phyloP scores from a whole-genome alignment of 2,888 invertebrate species.

The Rhorus exstirpatorius region DNA sequence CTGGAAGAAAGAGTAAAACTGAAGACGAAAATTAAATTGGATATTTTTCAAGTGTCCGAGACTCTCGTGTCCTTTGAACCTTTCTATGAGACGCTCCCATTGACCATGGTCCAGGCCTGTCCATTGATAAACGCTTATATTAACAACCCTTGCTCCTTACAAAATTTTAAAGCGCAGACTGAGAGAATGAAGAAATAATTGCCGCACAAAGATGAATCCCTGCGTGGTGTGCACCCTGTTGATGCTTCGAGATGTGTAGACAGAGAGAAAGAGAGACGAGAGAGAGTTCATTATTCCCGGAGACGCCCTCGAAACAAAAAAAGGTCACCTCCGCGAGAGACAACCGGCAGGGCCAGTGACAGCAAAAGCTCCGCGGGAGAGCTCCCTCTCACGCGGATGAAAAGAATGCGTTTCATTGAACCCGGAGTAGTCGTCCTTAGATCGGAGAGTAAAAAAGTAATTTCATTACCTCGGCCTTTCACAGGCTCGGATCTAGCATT shows the following conservation, averaged over 20 bases:
- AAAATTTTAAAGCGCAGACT: constrained; percentile 32
- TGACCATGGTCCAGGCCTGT: no score
- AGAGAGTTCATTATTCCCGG: constrained; percentile 81
- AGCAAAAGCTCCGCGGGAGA: constrained; percentile 36
- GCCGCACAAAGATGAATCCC: constrained; percentile 23
- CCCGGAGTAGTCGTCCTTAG: constrained; percentile 88
- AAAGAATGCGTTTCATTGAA: constrained; percentile 84
- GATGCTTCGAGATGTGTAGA: constrained; percentile 67
- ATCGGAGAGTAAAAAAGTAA: constrained; percentile 87
- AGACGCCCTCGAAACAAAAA: constrained; percentile 76
- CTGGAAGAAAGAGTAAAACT: no score
- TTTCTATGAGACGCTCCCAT: not conserved
- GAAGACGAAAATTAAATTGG: no score
- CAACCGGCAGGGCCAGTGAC: constrained; percentile 56
- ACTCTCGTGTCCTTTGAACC: no score
- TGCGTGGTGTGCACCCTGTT: constrained; percentile 64
- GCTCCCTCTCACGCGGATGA: constrained; percentile 67
- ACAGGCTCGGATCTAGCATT: constrained; percentile 76
- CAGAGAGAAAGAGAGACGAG: constrained; percentile 71
- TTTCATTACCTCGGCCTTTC: constrained; percentile 85
- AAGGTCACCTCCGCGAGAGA: constrained; percentile 60
- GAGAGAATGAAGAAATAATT: constrained; percentile 10
- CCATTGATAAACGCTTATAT: no score
- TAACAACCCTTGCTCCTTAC: constrained; percentile 1
- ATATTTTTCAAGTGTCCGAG: no score